Evolutionary conservation across 1,140 invertebrate genomes (phyloP).

Genomic region (Lucilia sericata): DNA sequence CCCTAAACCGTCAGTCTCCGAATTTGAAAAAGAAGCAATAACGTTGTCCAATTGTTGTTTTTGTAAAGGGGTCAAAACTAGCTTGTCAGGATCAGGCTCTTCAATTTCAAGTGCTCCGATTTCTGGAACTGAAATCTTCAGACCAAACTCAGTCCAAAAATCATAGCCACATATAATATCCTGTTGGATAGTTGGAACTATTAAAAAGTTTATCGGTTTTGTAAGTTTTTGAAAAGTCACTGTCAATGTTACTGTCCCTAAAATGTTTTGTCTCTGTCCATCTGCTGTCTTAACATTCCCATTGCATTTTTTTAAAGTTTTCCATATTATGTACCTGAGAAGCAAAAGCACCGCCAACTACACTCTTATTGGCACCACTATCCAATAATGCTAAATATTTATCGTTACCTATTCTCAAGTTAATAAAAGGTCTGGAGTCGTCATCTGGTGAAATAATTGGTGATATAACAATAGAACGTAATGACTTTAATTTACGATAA

Average conservation of each 20-base stretch:
- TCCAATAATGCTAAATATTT: background rate
- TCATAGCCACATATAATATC: background rate
- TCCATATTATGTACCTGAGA: background rate
- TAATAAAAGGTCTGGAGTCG: background rate
- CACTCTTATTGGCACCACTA: constrained; percentile 12
- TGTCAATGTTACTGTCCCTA: background rate
- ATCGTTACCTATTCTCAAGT: background rate
- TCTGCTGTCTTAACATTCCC: background rate
- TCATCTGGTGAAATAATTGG: background rate
- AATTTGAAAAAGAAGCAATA: background rate
- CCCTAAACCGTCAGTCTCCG: background rate
- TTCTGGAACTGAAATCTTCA: background rate
- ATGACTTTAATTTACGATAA: background rate
- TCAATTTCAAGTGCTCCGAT: background rate
- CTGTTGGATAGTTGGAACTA: background rate
- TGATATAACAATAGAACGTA: background rate
- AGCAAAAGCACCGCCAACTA: background rate
- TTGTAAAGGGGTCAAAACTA: background rate
- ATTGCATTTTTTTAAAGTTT: constrained; percentile 12
- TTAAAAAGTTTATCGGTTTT: background rate
- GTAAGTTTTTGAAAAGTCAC: background rate
- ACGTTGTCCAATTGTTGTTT: background rate
- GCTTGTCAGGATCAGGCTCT: background rate
- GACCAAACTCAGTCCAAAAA: background rate
- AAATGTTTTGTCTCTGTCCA: constrained; percentile 1